phyloP scores from a whole-genome alignment of 2,113 vertebrate genomes.

The Smithornis capensis region DNA sequence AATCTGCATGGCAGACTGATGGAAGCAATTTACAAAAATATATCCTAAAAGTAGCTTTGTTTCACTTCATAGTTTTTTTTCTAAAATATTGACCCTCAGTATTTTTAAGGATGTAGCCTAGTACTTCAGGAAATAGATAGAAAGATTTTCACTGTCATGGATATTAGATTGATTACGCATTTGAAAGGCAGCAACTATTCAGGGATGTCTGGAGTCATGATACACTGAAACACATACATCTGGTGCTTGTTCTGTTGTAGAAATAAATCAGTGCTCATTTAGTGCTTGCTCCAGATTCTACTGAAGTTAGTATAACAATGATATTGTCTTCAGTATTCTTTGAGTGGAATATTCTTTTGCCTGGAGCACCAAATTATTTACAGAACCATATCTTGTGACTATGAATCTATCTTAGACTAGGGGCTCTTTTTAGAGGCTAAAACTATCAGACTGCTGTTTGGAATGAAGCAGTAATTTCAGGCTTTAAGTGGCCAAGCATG shows the following conservation, averaged over 20 bases:
- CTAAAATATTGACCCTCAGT: not conserved
- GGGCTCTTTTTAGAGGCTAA: not conserved
- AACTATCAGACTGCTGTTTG: not conserved
- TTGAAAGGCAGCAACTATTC: not conserved
- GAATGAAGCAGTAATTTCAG: not conserved
- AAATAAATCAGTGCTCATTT: not conserved
- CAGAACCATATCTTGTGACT: not conserved
- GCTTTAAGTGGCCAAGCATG: not conserved
- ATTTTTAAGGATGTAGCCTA: not conserved
- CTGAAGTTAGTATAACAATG: not conserved
- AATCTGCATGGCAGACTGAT: not conserved
- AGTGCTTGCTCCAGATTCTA: not conserved
- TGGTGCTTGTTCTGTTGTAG: not conserved
- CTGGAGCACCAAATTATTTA: not conserved
- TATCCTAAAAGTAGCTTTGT: accelerated
- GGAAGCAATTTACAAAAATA: not conserved
- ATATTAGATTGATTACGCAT: not conserved
- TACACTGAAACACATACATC: not conserved
- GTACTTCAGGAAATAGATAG: not conserved
- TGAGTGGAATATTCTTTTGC: not conserved
- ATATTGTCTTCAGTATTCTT: not conserved
- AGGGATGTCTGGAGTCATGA: not conserved
- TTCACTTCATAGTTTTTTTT: not conserved
- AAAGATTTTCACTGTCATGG: not conserved
- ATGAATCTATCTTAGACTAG: not conserved